Conservation (phyloP, 2,888 invertebrate species). For the Apodemia duryi region DNA sequence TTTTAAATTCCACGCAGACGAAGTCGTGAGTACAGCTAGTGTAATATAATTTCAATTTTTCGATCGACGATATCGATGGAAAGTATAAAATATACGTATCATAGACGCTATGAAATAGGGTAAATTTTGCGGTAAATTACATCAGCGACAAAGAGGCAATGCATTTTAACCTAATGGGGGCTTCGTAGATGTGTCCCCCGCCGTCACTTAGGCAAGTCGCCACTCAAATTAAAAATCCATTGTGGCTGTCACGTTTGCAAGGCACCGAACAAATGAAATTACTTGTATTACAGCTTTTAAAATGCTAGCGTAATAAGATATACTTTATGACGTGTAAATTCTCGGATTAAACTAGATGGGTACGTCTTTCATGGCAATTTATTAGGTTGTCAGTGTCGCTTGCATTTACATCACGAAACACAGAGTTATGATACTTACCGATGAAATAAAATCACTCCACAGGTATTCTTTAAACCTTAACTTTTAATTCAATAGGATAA, state of each 20-base stretch:
- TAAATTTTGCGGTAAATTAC: constrained; percentile 30
- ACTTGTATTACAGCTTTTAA: background rate
- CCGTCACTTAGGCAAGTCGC: constrained; percentile 32
- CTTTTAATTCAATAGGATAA: too few relatives aligned
- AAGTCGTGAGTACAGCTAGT: too few relatives aligned
- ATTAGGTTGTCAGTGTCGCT: too few relatives aligned
- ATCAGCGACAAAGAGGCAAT: constrained; percentile 37
- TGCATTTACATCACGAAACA: too few relatives aligned
- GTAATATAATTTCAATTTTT: background rate
- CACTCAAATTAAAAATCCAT: constrained; percentile 24
- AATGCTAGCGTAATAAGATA: background rate
- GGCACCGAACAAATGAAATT: constrained; percentile 7
- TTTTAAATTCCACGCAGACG: too few relatives aligned
- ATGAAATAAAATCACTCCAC: too few relatives aligned
- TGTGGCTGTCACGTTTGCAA: constrained; percentile 5
- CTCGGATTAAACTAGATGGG: too few relatives aligned
- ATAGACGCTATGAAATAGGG: background rate
- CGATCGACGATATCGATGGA: too few relatives aligned
- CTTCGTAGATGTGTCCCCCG: constrained; percentile 32
- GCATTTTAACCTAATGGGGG: constrained; percentile 36
- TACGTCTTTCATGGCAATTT: too few relatives aligned
- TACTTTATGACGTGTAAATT: too few relatives aligned
- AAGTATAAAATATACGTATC: background rate
- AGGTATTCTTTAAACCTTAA: too few relatives aligned
- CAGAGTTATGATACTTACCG: too few relatives aligned